Base-by-base conservation (phyloP, 1,140 invertebrate species). In the Platyscapa corneri region DNA sequence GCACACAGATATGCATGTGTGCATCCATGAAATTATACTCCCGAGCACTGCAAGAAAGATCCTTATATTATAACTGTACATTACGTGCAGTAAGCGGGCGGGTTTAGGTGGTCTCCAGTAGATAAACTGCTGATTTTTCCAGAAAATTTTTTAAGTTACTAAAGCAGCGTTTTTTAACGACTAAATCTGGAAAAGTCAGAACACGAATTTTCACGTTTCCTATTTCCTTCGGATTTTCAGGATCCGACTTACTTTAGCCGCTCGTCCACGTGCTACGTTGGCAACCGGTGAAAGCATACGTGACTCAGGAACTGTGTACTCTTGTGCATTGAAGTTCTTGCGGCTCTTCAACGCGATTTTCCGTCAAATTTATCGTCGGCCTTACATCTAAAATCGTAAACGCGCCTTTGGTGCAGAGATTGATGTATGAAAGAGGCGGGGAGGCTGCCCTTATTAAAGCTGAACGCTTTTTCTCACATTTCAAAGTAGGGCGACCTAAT, bases 361-460 rank as follows among this genome's bases (percentile, higher is more conserved):
- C 30, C 42, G 16, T 46, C 18, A 46, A 64, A 70, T 79, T 78
- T 84, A 84, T 70, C 60, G 72, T 23, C 81, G 46, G 23, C 30
- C 3, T 70, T 16, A 20, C 53, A 3, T 56, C 18, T 56, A 56
- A 6, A 16, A 20, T 3, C 53, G 53, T 20, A 16, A 16, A 56
- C 53, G 53, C 10, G 27, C 23, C 56, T 60, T 60, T 10, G 23
- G 10, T 5, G 56, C 3, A 3, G 18, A 70, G 20, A 39, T 42
- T 5, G 8, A 39, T 42, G 39, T 8, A 18, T 3, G 39, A 23
- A 23, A 18, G n/a, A 46, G 18, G 46, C 37, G 1, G 34, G 56
- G 49, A 27, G 12, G 6, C 77, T 14, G 34, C 14, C 12, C n/a
- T 49, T 16, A 79, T 79, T 64, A 64, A 79, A 79, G 20, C 53